Evolutionary conservation across 2,113 vertebrate genomes (phyloP), one percentile per base, ranked within the genome.

Genomic region (Solenodon paradoxus): DNA sequence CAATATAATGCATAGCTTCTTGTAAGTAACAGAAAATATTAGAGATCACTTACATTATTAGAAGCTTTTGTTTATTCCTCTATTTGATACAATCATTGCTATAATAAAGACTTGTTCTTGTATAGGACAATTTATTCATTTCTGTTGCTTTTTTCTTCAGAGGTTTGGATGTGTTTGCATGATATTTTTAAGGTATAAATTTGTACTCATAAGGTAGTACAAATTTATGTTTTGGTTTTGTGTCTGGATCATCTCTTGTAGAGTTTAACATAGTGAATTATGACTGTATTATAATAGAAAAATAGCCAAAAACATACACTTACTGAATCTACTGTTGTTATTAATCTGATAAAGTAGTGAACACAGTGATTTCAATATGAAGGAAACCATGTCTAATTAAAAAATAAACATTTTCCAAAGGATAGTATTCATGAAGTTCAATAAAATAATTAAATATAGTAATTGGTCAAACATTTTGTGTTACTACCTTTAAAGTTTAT

Each of bases 401-500:
- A 90, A 84, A 78, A 68, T n/a, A n/a, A n/a, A n/a, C n/a, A n/a
- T 11, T 95, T 86, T 63, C 20, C 35, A 69, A 83, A n/a, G 24
- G 6, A 13, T 61, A 75, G 20, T 63, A 80, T 84, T 91, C 26
- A 61, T 49, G 10, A 82, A 84, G 80, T 85, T 92, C 49, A 82
- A 16, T 57, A 32, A 81, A 78, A 82, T 59, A 40, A 38, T 64
- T 53, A 79, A 77, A 51, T 59, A n/a, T 57, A 47, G 49, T 77
- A 55, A 74, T 68, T 92, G 91, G n/a, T 26, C 22, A 93, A 55
- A 78, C 24, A 28, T 74, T 78, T 40, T 68, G 4, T 74, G n/a
- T 57, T 75, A 17, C 9, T 83, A 82, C 55, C 92, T 95, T 75
- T 12, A 90, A 90, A 80, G 51, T 92, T 85, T 82, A 66, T 94